These are phyloP conservation scores for Lasioglossum zephyrum DNA, from an alignment of 2,888 invertebrate genomes.

Conservation along the genomic window DNA sequence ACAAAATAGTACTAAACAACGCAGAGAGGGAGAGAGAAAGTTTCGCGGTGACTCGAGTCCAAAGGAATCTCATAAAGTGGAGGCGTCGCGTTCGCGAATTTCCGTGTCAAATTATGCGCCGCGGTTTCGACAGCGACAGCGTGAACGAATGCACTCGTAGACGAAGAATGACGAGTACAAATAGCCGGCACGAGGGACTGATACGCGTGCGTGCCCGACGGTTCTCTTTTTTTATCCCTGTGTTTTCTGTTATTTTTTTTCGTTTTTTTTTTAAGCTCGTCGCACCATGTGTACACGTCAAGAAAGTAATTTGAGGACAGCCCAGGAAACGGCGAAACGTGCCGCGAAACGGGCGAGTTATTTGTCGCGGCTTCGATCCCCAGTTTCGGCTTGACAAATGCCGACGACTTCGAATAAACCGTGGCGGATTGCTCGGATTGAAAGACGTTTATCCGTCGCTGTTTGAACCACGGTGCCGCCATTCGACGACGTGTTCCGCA, in stretches of 20 bases:
- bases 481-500: neutral
- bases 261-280: neutral
- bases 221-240: neutral
- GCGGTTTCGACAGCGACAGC: constrained; percentile 14
- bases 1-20: neutral
- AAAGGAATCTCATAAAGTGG: constrained; percentile 4
- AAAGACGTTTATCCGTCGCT: constrained; percentile 3
- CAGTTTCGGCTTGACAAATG: constrained; percentile 47
- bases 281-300: constrained; percentile 25
- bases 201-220: neutral
- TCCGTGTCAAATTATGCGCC: constrained; percentile 8
- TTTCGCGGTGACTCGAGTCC: neutral
- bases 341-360: constrained; percentile 50
- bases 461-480: neutral
- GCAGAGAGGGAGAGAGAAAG: neutral
- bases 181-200: constrained; percentile 6
- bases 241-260: neutral
- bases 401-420: constrained; percentile 37
- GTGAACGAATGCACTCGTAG: constrained; percentile 7
- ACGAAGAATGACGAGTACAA: constrained; percentile 7
- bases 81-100: neutral
- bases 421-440: constrained; percentile 9
- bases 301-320: constrained; percentile 43
- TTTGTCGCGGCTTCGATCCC: constrained; percentile 53
- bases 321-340: constrained; percentile 24